A percentile compares a stretch with the other conserved stretches of the same genome.
phyloP scores from a whole-genome alignment of 2,113 vertebrate species.

The Chunga burmeisteri region DNA sequence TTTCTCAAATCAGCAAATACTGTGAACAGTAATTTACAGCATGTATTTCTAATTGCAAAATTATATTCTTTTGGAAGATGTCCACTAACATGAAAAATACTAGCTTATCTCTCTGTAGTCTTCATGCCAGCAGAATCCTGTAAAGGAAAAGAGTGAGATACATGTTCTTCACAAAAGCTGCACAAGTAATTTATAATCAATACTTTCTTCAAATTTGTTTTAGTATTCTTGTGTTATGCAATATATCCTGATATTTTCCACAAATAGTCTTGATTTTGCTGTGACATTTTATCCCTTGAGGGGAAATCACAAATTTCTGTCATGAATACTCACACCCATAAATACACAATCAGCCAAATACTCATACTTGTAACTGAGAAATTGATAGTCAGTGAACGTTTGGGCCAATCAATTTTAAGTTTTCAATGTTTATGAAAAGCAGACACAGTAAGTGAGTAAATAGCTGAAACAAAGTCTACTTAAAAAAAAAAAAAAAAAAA shows the following conservation, averaged over 20 bases:
- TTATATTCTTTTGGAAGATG: background rate
- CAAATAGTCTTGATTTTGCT: background rate
- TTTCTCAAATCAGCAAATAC: background rate
- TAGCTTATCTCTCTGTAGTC: background rate
- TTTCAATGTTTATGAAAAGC: background rate
- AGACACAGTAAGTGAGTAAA: background rate
- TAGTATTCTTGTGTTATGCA: background rate
- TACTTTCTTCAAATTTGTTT: background rate
- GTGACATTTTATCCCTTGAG: background rate
- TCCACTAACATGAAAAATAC: background rate
- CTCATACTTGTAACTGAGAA: background rate
- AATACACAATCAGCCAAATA: background rate
- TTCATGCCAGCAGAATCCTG: background rate
- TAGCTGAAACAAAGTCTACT: background rate
- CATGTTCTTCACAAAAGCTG: background rate
- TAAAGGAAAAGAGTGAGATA: background rate
- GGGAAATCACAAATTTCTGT: background rate
- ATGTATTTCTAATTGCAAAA: background rate
- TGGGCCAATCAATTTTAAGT: background rate
- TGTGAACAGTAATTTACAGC: background rate
- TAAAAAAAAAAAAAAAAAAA: background rate
- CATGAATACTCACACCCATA: background rate
- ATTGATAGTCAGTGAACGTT: background rate
- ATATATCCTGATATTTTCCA: background rate
- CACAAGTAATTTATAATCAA: background rate